Evolutionary conservation across 2,888 invertebrate species (phyloP), one percentile per base, ranked within the genome.

Genomic region (Idaea dimidiata): DNA sequence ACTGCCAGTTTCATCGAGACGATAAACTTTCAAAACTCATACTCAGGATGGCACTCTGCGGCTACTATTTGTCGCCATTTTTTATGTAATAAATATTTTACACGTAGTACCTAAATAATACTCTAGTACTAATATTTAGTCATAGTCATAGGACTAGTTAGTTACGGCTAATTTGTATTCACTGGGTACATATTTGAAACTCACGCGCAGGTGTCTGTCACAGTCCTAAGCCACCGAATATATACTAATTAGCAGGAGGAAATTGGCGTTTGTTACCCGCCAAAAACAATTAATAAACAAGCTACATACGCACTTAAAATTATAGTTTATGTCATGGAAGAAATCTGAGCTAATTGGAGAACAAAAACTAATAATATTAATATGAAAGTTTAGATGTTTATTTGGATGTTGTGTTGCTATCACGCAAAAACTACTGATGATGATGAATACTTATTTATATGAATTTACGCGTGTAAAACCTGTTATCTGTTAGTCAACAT

Each of bases 181-280:
- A 43, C 43, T 43, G 10, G 3, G 3, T 8, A 14, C 10, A 10
- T 14, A 14, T 43, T 43, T 43, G 69, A 75, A 63, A 60, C 63
- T 57, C 59, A 17, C 60, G 63, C 63, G 73, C 80, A 80, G 81
- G 80, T 82, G 82, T 60, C 62, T 67, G 65, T 66, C 67, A 65
- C 61, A 61, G 72, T 57, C 62, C 66, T 70, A 72, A 67, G 63
- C 6, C 43, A 43, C 43, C 67, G 72, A 74, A 75, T 76, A 75
- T 76, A 78, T 74, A 78, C 75, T 81, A 83, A 84, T 83, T 81
- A 82, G 73, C 60, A 69, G 70, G 64, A 73, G 80, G 79, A 81
- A 80, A 73, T 70, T 67, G 74, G 72, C 76, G 75, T 66, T 66
- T 69, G 55, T 33, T 65, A 70, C 65, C 65, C 82, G 86, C 84